A percentile compares a stretch with the other conserved stretches of the same genome.
Evolutionary conservation across 2,113 vertebrate species (phyloP).

Genomic region (Conger conger): DNA sequence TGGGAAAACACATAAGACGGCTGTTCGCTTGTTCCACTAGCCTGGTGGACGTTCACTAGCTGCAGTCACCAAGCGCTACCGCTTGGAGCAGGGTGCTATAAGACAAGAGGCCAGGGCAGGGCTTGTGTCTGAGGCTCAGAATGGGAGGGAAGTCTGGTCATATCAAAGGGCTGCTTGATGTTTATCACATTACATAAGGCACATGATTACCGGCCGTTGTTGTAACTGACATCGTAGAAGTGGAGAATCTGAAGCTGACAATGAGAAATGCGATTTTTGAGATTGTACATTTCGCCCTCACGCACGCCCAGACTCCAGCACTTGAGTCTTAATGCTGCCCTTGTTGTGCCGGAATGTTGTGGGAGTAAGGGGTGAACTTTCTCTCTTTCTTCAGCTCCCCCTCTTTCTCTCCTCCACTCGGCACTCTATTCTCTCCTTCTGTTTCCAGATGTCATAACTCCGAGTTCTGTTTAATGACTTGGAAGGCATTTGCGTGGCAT

Average conservation of each 20-base stretch:
- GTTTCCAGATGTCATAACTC: slow-evolving; percentile 29
- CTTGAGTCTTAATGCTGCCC: neutral
- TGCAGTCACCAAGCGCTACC: neutral
- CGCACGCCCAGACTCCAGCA: neutral
- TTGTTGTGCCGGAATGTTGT: neutral
- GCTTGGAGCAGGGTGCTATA: neutral
- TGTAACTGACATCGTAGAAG: slow-evolving; percentile 1
- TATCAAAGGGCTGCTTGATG: neutral
- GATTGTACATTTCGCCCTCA: neutral
- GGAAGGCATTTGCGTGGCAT: slow-evolving; percentile 28
- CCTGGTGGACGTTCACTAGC: neutral
- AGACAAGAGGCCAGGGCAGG: neutral
- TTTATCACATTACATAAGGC: neutral
- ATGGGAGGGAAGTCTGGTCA: neutral
- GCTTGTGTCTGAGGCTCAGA: neutral
- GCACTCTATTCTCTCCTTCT: neutral
- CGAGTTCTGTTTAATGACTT: slow-evolving; percentile 32
- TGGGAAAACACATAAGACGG: neutral
- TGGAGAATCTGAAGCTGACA: neutral
- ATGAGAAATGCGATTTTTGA: neutral
- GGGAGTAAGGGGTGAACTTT: neutral
- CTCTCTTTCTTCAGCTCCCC: neutral
- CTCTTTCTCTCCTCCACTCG: neutral
- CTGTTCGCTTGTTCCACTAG: neutral
- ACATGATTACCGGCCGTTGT: neutral